Base-by-base conservation (phyloP, 2,113 vertebrate genomes). In the Calidris pygmaea region DNA sequence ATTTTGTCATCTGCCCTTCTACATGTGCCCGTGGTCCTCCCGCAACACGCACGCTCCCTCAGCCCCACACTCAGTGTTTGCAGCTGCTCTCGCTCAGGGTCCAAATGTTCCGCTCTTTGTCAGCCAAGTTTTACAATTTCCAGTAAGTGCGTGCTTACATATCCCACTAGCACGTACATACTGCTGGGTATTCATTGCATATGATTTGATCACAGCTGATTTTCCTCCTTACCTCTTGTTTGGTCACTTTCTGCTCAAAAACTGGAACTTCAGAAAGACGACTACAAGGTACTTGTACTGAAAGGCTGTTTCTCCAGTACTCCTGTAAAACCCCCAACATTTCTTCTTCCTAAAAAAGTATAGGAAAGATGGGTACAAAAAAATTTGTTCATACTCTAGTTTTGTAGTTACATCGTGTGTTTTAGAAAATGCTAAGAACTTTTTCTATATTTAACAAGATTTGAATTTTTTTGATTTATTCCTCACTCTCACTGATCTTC, bases 61-160 rank as follows among this genome's bases (percentile, higher is more conserved):
- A 56, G 62, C 63, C 41, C 22, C 32, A 1, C 37, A 10, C 0
- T 0, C 15, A 29, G 17, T 9, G 22, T 47, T 68, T 47, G 14
- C 73, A 89, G 68, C 37, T 81, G 70, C 50, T 68, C 4, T 47
- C 26, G 43, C 58, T 66, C 39, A 1, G 32, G 21, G 45, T 53
- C 63, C 65, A 74, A 39, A 70, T 3, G 1, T 48, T 84, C 18
- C 47, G 9, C 14, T 68, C 45, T 37, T 59, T 73, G 45, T 78
- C 32, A 15, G 55, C n/a, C 68, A 68, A 35, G 12, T 70, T 87
- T 58, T 88, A 70, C 15, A 30, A 14, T 37, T 86, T 70, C 23
- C 21, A 34, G 16, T 35, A 21, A 0, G 8, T 45, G 41, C 17
- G 52, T 62, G 30, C 48, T 83, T 53, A 13, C 8, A 2, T 21